Base-by-base conservation (phyloP, 2,888 invertebrate species). In the Apoda limacodes region DNA sequence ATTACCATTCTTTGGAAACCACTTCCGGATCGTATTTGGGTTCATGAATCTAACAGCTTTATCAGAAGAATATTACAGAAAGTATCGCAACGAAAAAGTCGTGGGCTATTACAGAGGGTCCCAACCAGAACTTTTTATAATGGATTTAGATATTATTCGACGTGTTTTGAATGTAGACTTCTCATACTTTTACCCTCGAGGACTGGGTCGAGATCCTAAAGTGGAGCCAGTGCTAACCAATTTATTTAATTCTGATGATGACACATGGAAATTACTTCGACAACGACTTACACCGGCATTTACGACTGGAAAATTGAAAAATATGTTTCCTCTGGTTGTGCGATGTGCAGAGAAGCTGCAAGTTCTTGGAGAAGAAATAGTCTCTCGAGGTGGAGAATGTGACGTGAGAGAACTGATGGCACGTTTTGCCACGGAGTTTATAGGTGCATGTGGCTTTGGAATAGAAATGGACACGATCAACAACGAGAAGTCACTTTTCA, bases 241-340 rank as follows among this genome's bases (percentile, higher is more conserved):
- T 30, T 28, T 74, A 12, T 72, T 75, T 30, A 51, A 56, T 20
- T 54, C 32, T 4, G 64, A 71, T 12, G 72, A 72, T 1, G 74
- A 75, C 25, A 26, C 30, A 3, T 75, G 75, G 75, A 70, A 58
- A 35, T 42, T 72, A 6, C 32, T 67, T 9, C 52, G 74, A 2
- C 64, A 71, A 33, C 56, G 64, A 5, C 28, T 74, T n/a, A 70
- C 74, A 9, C 52, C 70, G 0, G 60, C 70, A 0, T 74, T 74
- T 32, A 72, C 72, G 1, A 62, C 59, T 1, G 60, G 63, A 2
- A 71, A 72, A 33, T 39, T 75, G 15, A 67, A 61, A 32, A 57
- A 47, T 3, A 75, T 74, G 75, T 75, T 69, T 25, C 75, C 74
- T 2, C 43, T 75, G 12, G 51, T 75, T 2, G 52, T 66, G 12